Evolutionary conservation across 1,140 invertebrate species (phyloP).

Genomic region (Cydia strobilella): DNA sequence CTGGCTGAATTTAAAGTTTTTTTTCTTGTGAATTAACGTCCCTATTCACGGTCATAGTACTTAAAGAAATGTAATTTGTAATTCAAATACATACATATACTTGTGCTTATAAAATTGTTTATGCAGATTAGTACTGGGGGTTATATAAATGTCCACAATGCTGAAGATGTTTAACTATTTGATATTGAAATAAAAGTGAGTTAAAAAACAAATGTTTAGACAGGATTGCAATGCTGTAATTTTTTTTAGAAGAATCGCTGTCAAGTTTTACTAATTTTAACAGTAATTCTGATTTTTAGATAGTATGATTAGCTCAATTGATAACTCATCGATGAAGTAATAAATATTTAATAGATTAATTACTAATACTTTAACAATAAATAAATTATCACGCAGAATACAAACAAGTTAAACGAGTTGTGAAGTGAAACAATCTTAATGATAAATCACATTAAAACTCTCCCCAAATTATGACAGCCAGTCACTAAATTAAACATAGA

Average conservation of each 20-base stretch:
- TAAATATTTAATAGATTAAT: neutral
- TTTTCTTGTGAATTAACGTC: neutral
- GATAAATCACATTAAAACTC: slow-evolving; percentile 46
- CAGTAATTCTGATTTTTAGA: neutral
- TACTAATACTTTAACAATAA: neutral
- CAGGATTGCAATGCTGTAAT: too few relatives aligned
- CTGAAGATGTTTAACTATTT: neutral
- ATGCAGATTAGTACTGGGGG: neutral
- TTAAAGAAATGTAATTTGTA: neutral
- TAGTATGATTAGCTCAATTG: neutral
- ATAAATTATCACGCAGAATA: neutral
- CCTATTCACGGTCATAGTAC: neutral
- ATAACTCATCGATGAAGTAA: neutral
- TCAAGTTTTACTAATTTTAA: too few relatives aligned
- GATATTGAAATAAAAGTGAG: too few relatives aligned
- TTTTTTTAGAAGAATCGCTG: too few relatives aligned
- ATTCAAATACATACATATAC: neutral
- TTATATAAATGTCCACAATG: neutral
- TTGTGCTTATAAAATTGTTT: neutral
- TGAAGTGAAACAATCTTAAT: slow-evolving; percentile 32
- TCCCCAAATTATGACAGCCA: slow-evolving; percentile 46
- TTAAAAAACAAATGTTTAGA: too few relatives aligned
- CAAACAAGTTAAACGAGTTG: neutral
- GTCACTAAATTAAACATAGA: slow-evolving; percentile 57
- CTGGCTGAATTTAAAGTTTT: neutral